phyloP scores from a whole-genome alignment of 2,888 invertebrate species.

The Lacanobia oleracea region DNA sequence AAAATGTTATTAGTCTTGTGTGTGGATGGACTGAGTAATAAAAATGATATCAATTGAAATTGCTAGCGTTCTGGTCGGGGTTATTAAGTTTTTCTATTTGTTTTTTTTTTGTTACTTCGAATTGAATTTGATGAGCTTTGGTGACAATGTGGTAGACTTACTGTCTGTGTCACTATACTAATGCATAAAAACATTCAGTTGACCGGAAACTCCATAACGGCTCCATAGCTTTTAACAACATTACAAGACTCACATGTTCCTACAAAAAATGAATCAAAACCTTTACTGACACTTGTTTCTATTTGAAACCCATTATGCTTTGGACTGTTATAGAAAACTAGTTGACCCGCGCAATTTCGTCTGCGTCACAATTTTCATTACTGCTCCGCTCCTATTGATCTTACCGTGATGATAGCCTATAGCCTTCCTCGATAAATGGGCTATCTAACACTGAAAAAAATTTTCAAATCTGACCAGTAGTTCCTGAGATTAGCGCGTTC shows the following conservation, averaged over 20 bases:
- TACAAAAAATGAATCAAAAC: not conserved
- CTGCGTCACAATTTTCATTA: too few relatives aligned
- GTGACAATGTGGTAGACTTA: constrained; percentile 1
- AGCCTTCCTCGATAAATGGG: too few relatives aligned
- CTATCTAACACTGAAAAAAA: too few relatives aligned
- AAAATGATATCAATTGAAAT: constrained; percentile 46
- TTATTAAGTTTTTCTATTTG: constrained; percentile 34
- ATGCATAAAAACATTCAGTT: not conserved
- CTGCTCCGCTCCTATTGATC: too few relatives aligned
- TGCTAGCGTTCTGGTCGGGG: constrained; percentile 11
- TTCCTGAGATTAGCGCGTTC: too few relatives aligned
- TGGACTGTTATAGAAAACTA: not conserved
- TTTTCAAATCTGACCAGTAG: too few relatives aligned
- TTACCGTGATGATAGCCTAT: too few relatives aligned
- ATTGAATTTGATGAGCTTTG: constrained; percentile 6
- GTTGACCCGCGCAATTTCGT: too few relatives aligned
- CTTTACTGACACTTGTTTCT: too few relatives aligned
- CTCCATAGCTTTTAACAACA: not conserved
- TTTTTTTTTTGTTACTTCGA: constrained; percentile 8
- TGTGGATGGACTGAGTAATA: constrained; percentile 26
- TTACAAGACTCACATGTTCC: not conserved
- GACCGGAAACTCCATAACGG: not conserved
- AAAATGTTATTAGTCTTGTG: constrained; percentile 52
- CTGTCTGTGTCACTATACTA: not conserved
- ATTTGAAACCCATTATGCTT: not conserved